Percentiles rank a stretch among this genome's conserved stretches.
Evolutionary conservation across 1,140 invertebrate species (phyloP).

Genomic region (Drosophila chauvacae): DNA sequence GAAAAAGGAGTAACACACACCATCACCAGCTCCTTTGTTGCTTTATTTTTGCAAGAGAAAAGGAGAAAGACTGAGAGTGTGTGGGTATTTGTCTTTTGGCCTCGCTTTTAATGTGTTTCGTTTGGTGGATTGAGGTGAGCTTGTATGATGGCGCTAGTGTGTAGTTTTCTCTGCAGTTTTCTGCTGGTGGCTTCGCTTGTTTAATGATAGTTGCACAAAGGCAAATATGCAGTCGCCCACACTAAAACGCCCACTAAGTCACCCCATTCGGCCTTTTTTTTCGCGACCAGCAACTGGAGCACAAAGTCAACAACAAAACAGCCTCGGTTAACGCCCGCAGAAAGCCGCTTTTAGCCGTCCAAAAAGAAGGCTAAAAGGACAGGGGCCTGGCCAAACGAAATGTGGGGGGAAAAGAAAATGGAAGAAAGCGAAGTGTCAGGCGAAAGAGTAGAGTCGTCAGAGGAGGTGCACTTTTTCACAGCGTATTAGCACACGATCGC

Average conservation of each 20-base stretch:
- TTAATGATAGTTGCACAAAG: slow-evolving; percentile 78
- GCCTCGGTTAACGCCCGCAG: slow-evolving; percentile 74
- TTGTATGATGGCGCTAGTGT: slow-evolving; percentile 33
- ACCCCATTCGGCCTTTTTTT: slow-evolving; percentile 22
- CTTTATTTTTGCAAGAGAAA: slow-evolving; percentile 27
- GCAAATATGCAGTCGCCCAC: slow-evolving; percentile 61
- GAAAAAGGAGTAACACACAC: slow-evolving; percentile 16
- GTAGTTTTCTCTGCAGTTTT: slow-evolving; percentile 46
- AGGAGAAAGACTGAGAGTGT: background rate
- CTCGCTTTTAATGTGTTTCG: slow-evolving; percentile 59
- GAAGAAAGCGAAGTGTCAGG: slow-evolving; percentile 39
- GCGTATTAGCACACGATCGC: slow-evolving; percentile 56
- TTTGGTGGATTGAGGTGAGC: slow-evolving; percentile 31
- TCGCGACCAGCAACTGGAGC: slow-evolving; percentile 69
- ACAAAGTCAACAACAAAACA: slow-evolving; percentile 78
- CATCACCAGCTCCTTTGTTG: slow-evolving; percentile 29
- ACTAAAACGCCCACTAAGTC: slow-evolving; percentile 23
- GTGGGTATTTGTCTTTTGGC: slow-evolving; percentile 50
- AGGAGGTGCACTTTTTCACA: slow-evolving; percentile 17
- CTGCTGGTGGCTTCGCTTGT: slow-evolving; percentile 62
- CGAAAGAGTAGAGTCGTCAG: slow-evolving; percentile 25
- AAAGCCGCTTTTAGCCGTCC: slow-evolving; percentile 38
- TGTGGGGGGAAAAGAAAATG: slow-evolving; percentile 18
- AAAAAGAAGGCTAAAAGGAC: slow-evolving; percentile 24
- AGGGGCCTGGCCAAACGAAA: slow-evolving; percentile 32